Conservation (phyloP, 2,113 vertebrate species). For the Recurvirostra avosetta region DNA sequence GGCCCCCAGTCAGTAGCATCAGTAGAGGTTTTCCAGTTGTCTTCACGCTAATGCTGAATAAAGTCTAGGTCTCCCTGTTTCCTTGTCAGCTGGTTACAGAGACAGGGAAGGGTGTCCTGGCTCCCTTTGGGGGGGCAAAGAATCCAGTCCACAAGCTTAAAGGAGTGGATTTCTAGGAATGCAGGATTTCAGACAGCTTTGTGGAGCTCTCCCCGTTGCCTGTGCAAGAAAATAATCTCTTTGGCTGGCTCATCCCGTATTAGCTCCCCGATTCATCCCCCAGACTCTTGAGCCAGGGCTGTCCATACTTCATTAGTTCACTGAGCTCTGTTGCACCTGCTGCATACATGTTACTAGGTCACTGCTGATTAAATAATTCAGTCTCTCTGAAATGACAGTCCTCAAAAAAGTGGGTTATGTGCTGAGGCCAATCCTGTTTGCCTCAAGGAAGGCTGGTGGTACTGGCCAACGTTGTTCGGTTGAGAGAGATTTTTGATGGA, state of each 20-base stretch:
- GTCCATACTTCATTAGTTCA: slow-evolving; percentile 2
- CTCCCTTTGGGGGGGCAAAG: background rate
- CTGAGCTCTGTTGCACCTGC: slow-evolving; percentile 49
- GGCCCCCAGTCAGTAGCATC: background rate
- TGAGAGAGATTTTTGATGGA: background rate
- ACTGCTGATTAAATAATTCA: slow-evolving; percentile 44
- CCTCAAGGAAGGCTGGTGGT: background rate
- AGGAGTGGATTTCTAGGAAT: slow-evolving; percentile 11
- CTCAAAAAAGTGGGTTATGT: slow-evolving; percentile 30
- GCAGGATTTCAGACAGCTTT: slow-evolving; percentile 36
- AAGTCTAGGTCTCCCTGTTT: background rate
- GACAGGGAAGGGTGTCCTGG: background rate
- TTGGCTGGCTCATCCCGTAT: slow-evolving; percentile 49
- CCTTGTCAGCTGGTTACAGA: background rate
- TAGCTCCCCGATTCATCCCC: background rate
- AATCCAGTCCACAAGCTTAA: background rate
- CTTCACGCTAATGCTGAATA: background rate
- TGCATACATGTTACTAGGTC: slow-evolving; percentile 37
- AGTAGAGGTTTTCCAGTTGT: background rate
- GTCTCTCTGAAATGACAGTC: background rate
- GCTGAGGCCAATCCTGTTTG: background rate
- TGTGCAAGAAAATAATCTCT: slow-evolving; percentile 45
- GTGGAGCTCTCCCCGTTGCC: background rate
- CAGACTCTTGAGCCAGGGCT: background rate
- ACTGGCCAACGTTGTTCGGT: background rate